phyloP scores from a whole-genome alignment of 2,113 vertebrate genomes.

The Bombycilla garrulus region DNA sequence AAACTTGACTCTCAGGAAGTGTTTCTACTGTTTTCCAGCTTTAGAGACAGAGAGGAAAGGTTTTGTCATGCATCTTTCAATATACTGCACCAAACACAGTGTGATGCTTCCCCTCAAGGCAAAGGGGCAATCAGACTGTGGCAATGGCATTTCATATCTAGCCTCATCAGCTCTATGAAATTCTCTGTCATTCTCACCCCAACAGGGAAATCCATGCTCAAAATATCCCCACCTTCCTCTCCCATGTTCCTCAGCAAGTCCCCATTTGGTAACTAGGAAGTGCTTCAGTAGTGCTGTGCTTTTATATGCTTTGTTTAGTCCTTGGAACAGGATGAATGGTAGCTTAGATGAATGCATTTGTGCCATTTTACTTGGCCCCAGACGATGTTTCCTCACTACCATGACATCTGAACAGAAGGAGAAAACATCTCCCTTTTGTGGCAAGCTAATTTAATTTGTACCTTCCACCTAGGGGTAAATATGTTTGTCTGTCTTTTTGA shows the following conservation, averaged over 20 bases:
- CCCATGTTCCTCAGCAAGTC: conserved; percentile 73
- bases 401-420: conserved; percentile 99
- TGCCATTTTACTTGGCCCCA: conserved; percentile 88
- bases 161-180: conserved; percentile 55
- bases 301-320: conserved; percentile 85
- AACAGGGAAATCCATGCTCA: conserved; percentile 54
- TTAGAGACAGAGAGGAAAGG: conserved; percentile 56
- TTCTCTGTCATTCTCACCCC: conserved; percentile 37
- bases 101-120: background rate
- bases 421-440: conserved; percentile 99
- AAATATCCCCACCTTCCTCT: conserved; percentile 67
- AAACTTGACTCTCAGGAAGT: conserved; percentile 77
- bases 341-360: conserved; percentile 90
- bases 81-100: background rate
- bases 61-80: conserved; percentile 62
- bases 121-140: conserved; percentile 27
- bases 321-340: conserved; percentile 89
- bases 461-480: conserved; percentile 98
- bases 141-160: conserved; percentile 44
- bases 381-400: conserved; percentile 92
- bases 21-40: conserved; percentile 69
- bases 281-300: conserved; percentile 77
- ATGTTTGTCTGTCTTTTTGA: conserved; percentile 95
- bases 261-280: conserved; percentile 82
- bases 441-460: conserved; percentile 99